These are phyloP conservation scores for Syritta pipiens DNA, from an alignment of 2,888 invertebrate genomes.

Conservation along the genomic window DNA sequence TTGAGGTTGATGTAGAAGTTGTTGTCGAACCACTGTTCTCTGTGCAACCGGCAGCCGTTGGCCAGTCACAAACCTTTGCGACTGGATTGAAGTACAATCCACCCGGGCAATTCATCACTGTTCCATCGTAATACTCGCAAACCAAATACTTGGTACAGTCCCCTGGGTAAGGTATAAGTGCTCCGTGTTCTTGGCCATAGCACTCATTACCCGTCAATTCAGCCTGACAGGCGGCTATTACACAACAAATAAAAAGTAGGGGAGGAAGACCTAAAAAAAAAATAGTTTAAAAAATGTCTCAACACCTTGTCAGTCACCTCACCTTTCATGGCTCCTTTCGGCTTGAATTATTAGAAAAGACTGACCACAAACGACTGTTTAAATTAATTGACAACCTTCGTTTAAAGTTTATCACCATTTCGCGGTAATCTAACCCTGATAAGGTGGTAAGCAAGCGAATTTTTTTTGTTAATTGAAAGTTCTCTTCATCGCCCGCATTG, in stretches of 20 bases:
- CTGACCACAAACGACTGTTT: background rate
- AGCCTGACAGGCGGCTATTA: no score
- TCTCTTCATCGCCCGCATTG: background rate
- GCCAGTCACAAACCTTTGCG: conserved; percentile 70
- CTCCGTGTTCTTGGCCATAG: conserved; percentile 69
- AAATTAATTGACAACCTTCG: background rate
- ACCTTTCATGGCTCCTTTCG: conserved; percentile 46
- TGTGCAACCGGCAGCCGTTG: conserved; percentile 71
- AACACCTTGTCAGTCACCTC: background rate
- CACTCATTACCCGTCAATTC: conserved; percentile 68
- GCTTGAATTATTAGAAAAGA: conserved; percentile 1
- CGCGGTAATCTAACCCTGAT: background rate
- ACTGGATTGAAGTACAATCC: conserved; percentile 71
- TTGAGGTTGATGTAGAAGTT: background rate
- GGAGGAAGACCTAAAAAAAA: no score
- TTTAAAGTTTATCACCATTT: background rate
- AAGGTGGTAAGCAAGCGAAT: background rate
- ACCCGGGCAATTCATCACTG: conserved; percentile 71
- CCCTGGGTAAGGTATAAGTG: conserved; percentile 70
- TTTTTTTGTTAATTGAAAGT: background rate
- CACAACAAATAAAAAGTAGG: no score
- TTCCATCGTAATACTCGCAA: conserved; percentile 70
- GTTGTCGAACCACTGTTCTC: conserved; percentile 7
- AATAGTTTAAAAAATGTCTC: background rate
- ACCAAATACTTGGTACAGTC: conserved; percentile 71